Percentiles rank a stretch among this genome's conserved stretches.
phyloP scores from a whole-genome alignment of 2,113 vertebrate genomes.

The Neopipo cinnamomea region DNA sequence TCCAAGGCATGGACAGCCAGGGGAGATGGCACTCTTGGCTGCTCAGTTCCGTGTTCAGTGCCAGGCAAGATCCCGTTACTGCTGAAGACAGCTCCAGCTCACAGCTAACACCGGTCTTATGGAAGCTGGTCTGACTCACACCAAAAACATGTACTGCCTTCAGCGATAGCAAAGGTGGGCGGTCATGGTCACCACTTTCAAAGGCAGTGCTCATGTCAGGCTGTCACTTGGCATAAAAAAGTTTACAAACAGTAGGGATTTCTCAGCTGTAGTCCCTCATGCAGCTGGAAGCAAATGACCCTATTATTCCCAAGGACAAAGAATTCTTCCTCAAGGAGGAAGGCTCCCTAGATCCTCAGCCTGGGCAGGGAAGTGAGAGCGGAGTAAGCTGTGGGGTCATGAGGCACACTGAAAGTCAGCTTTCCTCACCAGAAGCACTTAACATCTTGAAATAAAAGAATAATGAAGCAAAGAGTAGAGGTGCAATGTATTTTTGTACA shows the following conservation, averaged over 20 bases:
- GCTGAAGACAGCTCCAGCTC: accelerated
- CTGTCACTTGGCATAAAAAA: not conserved
- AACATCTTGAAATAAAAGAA: not conserved
- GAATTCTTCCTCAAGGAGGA: not conserved
- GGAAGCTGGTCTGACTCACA: accelerated
- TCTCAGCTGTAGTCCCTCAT: not conserved
- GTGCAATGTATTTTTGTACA: not conserved
- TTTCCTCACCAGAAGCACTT: not conserved
- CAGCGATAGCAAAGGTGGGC: accelerated
- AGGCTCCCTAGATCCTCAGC: not conserved
- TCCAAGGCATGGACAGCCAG: not conserved
- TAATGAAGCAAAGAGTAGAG: not conserved
- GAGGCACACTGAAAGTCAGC: not conserved
- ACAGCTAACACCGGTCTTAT: accelerated
- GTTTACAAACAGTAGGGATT: not conserved
- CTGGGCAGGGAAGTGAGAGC: not conserved
- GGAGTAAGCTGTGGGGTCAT: not conserved
- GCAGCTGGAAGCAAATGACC: not conserved
- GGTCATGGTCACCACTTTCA: accelerated
- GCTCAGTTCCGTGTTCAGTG: not conserved
- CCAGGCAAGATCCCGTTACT: not conserved
- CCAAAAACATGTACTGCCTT: not conserved
- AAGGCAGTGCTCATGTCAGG: not conserved
- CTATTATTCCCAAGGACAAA: not conserved
- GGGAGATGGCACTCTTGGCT: not conserved